Conservation (phyloP, 2,888 invertebrate species). For the Teleogryllus oceanicus region DNA sequence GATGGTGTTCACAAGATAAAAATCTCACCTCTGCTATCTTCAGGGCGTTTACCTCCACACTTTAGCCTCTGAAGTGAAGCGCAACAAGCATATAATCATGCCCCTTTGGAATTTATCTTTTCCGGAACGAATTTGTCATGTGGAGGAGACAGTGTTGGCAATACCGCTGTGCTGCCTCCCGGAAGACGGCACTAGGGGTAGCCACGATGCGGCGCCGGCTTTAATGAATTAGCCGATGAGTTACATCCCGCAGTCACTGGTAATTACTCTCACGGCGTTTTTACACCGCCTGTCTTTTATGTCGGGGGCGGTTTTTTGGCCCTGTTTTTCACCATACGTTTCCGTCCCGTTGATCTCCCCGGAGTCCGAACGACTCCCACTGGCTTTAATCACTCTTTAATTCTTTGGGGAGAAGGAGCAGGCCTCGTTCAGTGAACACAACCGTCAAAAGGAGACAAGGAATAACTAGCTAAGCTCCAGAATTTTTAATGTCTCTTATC, state of each 20-base stretch:
- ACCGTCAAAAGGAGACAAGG: too few species aligned
- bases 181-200: neutral
- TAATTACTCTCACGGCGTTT: neutral
- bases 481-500: too few species aligned
- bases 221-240: constrained; percentile 3
- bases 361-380: neutral
- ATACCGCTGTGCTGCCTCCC: too few species aligned
- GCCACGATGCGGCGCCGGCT: neutral
- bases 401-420: neutral
- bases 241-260: neutral
- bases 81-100: neutral
- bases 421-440: too few species aligned
- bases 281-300: neutral
- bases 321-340: neutral
- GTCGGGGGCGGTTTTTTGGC: neutral
- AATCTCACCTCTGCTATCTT: too few species aligned
- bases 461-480: too few species aligned
- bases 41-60: too few species aligned
- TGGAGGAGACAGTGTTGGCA: neutral
- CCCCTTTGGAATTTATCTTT: neutral
- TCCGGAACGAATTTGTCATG: neutral
- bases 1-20: too few species aligned
- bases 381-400: neutral
- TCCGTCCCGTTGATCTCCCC: neutral
- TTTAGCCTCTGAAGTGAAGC: too few species aligned